Percentiles rank a stretch among this genome's conserved stretches.
Evolutionary conservation across 2,888 invertebrate genomes (phyloP).

Genomic region (Sinotaia quadrata): DNA sequence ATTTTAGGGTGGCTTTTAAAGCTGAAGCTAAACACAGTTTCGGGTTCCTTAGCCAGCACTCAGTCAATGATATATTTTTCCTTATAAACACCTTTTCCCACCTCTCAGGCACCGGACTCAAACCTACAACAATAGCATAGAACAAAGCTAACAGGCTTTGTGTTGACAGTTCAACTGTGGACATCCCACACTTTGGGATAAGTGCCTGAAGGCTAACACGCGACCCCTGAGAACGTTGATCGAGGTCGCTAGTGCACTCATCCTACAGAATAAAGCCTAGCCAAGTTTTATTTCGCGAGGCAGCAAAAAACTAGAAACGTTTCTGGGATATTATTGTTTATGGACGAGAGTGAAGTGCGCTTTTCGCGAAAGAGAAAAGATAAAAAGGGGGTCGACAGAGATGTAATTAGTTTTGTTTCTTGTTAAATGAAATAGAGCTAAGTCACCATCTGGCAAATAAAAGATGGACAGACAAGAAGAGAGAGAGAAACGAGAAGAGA

Average conservation of each 20-base stretch:
- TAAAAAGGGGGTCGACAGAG: constrained; percentile 3
- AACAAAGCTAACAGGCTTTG: not conserved
- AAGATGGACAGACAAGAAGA: not conserved
- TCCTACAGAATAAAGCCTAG: not conserved
- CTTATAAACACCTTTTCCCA: constrained; percentile 18
- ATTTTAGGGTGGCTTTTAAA: no score
- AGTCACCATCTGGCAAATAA: constrained; percentile 17
- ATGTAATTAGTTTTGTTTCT: constrained; percentile 27
- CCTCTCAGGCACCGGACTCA: not conserved
- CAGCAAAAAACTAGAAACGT: constrained; percentile 18
- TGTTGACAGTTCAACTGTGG: no score
- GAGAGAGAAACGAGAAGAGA: not conserved
- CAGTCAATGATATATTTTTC: constrained; percentile 28
- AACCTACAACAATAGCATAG: not conserved
- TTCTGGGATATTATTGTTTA: not conserved
- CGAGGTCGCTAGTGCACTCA: not conserved
- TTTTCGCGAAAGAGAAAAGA: constrained; percentile 3
- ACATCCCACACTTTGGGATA: no score
- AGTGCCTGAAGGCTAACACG: constrained; percentile 16
- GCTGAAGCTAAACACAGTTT: constrained; percentile 6
- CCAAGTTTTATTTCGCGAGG: constrained; percentile 1
- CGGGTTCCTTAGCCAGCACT: not conserved
- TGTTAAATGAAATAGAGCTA: constrained; percentile 2
- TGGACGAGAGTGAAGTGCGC: constrained; percentile 2
- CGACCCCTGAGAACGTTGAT: not conserved